phyloP scores from a whole-genome alignment of 2,797 vertebrate genomes.

The Muraenolepis orangiensis region DNA sequence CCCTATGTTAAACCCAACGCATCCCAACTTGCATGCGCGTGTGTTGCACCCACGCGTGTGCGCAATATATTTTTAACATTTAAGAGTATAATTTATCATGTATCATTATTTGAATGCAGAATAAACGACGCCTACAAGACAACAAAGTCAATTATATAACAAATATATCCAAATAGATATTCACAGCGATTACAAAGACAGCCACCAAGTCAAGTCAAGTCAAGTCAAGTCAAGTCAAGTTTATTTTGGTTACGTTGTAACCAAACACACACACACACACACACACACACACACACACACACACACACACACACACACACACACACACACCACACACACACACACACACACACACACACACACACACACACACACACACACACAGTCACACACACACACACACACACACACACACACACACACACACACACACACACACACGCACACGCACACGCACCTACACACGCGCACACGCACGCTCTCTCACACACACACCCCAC shows the following conservation, averaged over 20 bases:
- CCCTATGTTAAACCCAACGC: neutral
- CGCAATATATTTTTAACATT: neutral
- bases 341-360: conserved; percentile 6
- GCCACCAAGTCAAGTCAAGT: no score
- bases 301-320: neutral
- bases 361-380: neutral
- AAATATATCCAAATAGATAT: neutral
- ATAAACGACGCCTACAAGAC: neutral
- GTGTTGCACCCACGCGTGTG: neutral
- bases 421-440: neutral
- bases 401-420: neutral
- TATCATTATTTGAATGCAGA: neutral
- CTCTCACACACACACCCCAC: no score
- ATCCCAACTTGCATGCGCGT: neutral
- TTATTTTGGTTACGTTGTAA: no score
- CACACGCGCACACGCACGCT: neutral
- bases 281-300: neutral
- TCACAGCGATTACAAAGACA: neutral
- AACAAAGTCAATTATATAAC: neutral
- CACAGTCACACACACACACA: neutral
- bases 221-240: no score
- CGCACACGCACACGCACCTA: neutral
- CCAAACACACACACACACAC: neutral
- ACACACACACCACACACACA: conserved; percentile 4
- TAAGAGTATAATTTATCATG: neutral